A percentile compares a stretch with the other conserved stretches of the same genome.
These are phyloP conservation scores for Anoplolepis gracilipes DNA, from an alignment of 1,140 invertebrate genomes.

Conservation along the genomic window DNA sequence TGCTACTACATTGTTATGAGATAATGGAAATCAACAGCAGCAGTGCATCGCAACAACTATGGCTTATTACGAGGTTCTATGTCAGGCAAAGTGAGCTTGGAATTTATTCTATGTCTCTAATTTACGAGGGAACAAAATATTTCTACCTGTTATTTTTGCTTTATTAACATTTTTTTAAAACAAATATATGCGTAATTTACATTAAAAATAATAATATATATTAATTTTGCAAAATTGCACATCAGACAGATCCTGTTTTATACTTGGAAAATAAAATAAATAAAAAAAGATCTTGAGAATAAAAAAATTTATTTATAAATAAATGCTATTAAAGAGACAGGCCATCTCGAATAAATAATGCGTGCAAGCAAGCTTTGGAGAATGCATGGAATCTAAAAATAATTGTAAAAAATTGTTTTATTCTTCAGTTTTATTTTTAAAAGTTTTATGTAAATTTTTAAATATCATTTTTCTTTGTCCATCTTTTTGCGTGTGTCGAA, in stretches of 20 bases:
- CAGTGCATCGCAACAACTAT: constrained; percentile 74
- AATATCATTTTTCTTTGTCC: background rate
- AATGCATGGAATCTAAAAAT: constrained; percentile 17
- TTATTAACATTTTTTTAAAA: constrained; percentile 47
- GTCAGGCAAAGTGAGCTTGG: constrained; percentile 78
- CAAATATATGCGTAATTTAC: constrained; percentile 4
- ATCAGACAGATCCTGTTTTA: background rate
- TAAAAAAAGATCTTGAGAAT: background rate
- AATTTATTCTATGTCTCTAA: constrained; percentile 44
- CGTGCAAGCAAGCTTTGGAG: constrained; percentile 74
- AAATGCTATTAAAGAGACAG: constrained; percentile 27
- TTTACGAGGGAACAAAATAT: constrained; percentile 25
- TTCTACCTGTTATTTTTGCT: constrained; percentile 48
- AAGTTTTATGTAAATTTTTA: background rate
- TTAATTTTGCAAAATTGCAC: constrained; percentile 8
- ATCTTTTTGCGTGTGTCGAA: background rate
- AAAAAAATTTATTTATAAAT: constrained; percentile 15
- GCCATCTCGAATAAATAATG: constrained; percentile 43
- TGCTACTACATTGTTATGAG: constrained; percentile 69
- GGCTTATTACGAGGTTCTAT: constrained; percentile 79
- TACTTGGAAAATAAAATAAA: constrained; percentile 5
- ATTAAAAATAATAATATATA: constrained; percentile 25
- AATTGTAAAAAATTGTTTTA: constrained; percentile 4
- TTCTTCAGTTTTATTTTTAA: background rate
- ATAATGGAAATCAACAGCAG: constrained; percentile 68